Base-by-base conservation (phyloP, 2,797 vertebrate species). In the Manis javanica region DNA sequence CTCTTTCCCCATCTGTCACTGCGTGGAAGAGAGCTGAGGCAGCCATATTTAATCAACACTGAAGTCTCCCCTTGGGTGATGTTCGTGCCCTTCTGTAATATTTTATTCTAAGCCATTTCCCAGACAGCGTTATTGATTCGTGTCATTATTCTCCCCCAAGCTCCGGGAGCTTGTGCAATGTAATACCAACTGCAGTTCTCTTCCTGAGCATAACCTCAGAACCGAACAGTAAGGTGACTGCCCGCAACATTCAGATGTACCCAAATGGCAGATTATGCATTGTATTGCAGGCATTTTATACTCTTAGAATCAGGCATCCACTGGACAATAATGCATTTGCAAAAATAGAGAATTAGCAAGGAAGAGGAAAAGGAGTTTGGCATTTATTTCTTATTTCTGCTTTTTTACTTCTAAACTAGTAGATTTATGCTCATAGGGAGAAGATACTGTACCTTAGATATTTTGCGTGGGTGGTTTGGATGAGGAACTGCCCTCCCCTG, bases 91-190 rank as follows among this genome's bases (percentile, higher is more conserved):
- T 96, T 94, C 91, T 96, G 95, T 95, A 97, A 42, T 96, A 86
- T 98, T 98, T 98, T 96, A 98, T 98, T 97, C 95, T 95, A 95
- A 98, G 96, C 87, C 97, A 85, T 97, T 98, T 98, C 84, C 96
- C 97, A 97, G 97, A 77, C 74, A 96, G 98, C 87, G 29, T 96
- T 98, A 98, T 92, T 96, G 98, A 97, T 98, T 98, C 78, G 21
- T 96, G 97, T 91, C 96, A 59, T 98, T 95, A 66, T 97, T 96
- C 91, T 93, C 93, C 91, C 24, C 34, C 2, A 19, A 95, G 95
- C 96, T 93, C 95, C 75, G 21, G 86, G 89, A 79, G 82, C 93
- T 91, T 85, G 39, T 88, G 97, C 87, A 97, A 98, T 72, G n/a
- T 0, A 72, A 98, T 96, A 97, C 24, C n/a, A 4, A 87, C 72